Percentiles rank a stretch among this genome's conserved stretches.
These are phyloP conservation scores for Numenius phaeopus DNA, from an alignment of 2,797 vertebrate species.

Conservation along the genomic window DNA sequence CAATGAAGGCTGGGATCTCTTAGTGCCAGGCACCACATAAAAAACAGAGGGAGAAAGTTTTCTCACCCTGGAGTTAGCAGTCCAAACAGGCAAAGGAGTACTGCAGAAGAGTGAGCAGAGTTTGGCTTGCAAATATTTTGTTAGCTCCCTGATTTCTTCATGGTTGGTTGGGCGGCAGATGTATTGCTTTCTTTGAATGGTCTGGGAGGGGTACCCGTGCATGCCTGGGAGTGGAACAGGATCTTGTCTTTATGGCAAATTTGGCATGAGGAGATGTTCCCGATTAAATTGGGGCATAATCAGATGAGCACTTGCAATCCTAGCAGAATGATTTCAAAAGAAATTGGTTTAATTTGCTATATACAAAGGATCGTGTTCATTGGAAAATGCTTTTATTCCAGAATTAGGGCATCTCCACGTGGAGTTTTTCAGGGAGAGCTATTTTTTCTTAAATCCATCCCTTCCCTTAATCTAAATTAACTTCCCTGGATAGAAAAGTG, in stretches of 20 bases:
- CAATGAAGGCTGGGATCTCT: neutral
- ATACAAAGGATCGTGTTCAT: conserved; percentile 5
- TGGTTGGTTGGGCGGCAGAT: conserved; percentile 38
- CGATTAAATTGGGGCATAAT: conserved; percentile 51
- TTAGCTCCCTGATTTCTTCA: conserved; percentile 56
- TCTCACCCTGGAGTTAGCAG: conserved; percentile 50
- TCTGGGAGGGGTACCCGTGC: neutral
- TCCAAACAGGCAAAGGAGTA: conserved; percentile 7
- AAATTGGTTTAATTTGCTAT: conserved; percentile 17
- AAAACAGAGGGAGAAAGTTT: conserved; percentile 51
- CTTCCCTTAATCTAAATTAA: conserved; percentile 53
- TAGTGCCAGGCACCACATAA: conserved; percentile 50
- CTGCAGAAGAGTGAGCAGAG: conserved; percentile 35
- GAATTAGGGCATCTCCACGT: neutral
- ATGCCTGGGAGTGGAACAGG: conserved; percentile 4
- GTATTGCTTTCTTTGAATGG: conserved; percentile 52
- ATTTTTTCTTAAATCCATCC: conserved; percentile 18
- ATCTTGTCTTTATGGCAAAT: conserved; percentile 63
- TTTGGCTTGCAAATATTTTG: conserved; percentile 61
- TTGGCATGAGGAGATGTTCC: conserved; percentile 60
- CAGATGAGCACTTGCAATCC: conserved; percentile 49
- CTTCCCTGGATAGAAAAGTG: conserved; percentile 17
- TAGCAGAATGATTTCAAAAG: conserved; percentile 14
- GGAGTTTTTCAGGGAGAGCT: neutral
- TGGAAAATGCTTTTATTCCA: conserved; percentile 48